Percentiles rank a stretch among this genome's conserved stretches.
Conservation (phyloP, 2,797 vertebrate species). For the Ctenosaura bakeri region DNA sequence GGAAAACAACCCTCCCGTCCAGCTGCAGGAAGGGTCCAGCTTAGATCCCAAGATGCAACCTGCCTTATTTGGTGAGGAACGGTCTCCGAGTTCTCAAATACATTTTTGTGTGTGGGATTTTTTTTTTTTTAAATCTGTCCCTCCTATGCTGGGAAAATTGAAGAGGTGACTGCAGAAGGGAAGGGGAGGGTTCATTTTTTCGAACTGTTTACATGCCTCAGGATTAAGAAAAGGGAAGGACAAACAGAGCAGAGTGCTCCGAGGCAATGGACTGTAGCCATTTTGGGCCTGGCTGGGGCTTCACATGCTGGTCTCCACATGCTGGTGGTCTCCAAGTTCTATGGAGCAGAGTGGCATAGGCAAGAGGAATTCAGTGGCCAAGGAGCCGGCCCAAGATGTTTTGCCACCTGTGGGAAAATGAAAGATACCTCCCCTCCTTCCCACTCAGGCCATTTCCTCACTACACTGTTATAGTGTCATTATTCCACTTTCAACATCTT, state of each 20-base stretch:
- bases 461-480: no score
- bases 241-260: not conserved
- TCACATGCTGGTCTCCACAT: no score
- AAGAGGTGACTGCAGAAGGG: slow-evolving; percentile 15
- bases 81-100: slow-evolving; percentile 50
- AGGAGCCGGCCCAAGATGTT: no score
- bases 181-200: slow-evolving; percentile 43
- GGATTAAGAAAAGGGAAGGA: slow-evolving; percentile 54
- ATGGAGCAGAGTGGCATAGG: not conserved
- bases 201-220: slow-evolving; percentile 62
- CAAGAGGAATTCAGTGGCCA: slow-evolving; percentile 41
- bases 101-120: slow-evolving; percentile 67
- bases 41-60: not conserved
- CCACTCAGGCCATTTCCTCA: no score
- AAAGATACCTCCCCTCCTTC: no score
- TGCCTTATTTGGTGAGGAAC: slow-evolving; percentile 77
- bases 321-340: no score
- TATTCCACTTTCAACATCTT: no score
- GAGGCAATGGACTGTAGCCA: not conserved
- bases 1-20: not conserved
- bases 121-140: not conserved
- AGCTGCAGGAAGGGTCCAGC: slow-evolving; percentile 58
- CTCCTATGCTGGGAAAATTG: slow-evolving; percentile 69
- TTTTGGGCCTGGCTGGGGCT: not conserved
- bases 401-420: not conserved